Evolutionary conservation across 2,113 vertebrate species (phyloP), one percentile per base, ranked within the genome.

Genomic region (Procavia capensis): DNA sequence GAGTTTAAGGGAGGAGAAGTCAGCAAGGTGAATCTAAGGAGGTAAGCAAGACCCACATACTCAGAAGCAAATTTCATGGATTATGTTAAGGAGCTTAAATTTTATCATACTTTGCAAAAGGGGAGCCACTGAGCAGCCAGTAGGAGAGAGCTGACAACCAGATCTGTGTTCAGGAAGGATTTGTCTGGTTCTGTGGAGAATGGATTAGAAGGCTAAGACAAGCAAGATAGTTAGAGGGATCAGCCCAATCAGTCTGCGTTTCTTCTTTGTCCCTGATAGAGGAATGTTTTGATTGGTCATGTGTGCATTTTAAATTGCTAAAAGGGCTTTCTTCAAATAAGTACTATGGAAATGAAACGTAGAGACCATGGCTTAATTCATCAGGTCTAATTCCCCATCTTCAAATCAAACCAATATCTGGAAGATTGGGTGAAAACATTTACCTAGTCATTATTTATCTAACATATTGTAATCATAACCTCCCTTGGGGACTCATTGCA

Each of bases 321-420:
- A 29, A 29, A 29, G 8, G 24, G 5, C 5, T 84, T 89, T 57
- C 36, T 45, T 19, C 29, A 78, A 76, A 89, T 45, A 85, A 54
- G 19, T 80, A n/a, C 74, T 50, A 88, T 43, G 36, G 76, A 83
- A 94, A 83, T 19, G 43, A n/a, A 94, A 82, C 22, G 39, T 82
- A 74, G 59, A 93, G 59, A n/a, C 63, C 41, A n/a, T n/a, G n/a
- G 8, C 76, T 68, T 83, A 91, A 31, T 11, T 82, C 76, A 87
- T 83, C 59, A 70, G n/a, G 11, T 64, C 76, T 63, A 84, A 63
- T 29, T 34, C 24, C 22, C 29, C 61, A 36, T 5, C 61, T 94
- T 72, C n/a, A 24, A 78, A n/a, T n/a, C n/a, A n/a, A n/a, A n/a
- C n/a, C n/a, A n/a, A n/a, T 63, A 45, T 57, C 75, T 81, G 75